These are phyloP conservation scores for Empidonax traillii DNA, from an alignment of 2,113 vertebrate genomes.

Conservation along the genomic window DNA sequence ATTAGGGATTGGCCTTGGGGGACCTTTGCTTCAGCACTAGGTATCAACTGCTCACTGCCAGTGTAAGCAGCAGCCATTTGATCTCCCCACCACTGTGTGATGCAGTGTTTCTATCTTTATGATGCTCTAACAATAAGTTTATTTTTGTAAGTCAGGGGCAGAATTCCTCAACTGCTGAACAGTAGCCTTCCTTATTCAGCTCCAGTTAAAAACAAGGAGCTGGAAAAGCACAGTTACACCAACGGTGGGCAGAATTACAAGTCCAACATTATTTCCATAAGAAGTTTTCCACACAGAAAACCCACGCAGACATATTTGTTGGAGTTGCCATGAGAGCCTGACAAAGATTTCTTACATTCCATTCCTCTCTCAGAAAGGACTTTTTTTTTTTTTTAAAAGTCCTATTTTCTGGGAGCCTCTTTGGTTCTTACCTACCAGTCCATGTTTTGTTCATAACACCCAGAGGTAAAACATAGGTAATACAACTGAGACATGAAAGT, in stretches of 20 bases:
- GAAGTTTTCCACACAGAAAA: background rate
- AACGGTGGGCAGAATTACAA: background rate
- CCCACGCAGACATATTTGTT: background rate
- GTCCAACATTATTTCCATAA: background rate
- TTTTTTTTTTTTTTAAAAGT: background rate
- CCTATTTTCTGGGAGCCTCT: background rate
- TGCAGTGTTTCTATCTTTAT: background rate
- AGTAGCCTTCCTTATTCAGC: background rate
- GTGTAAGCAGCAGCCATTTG: background rate
- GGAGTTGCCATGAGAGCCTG: background rate
- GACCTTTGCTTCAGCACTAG: background rate
- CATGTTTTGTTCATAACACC: background rate
- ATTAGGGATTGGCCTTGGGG: background rate
- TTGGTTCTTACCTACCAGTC: background rate
- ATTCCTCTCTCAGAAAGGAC: background rate
- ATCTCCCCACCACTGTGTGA: background rate
- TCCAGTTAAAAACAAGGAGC: background rate
- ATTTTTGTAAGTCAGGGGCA: background rate
- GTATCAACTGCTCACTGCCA: background rate
- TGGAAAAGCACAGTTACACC: background rate
- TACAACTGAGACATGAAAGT: background rate
- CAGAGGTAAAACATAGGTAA: background rate
- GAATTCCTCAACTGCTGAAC: background rate
- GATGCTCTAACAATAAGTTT: background rate
- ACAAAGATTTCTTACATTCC: background rate